Evolutionary conservation across 92 coral and sea anemone genomes (phyloP), one percentile per base, ranked within the genome.

Genomic region (Muricea muricata): DNA sequence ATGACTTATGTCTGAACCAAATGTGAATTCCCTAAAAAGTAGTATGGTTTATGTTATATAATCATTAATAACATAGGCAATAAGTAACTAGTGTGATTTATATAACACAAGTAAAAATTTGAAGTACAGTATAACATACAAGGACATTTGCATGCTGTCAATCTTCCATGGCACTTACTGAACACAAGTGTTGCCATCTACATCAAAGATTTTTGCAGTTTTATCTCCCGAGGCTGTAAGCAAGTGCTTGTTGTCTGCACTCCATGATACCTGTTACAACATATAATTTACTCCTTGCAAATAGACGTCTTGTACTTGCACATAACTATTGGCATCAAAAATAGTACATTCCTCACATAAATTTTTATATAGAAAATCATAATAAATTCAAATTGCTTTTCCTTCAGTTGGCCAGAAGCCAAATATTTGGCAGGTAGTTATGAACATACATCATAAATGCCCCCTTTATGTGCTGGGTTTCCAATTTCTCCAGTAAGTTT

Each of bases 191-290:
- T 89, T 87, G 4, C 82, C 93, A 14, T 66, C 93, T 6, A 94
- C 72, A 84, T 92, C 94, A 97, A 97, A 97, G 39, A 97, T 89
- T 87, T 97, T 97, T 47, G 97, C 93, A 47, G 97, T 93, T 78
- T 92, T 94, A 78, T 97, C 99, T 14, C 90, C 99, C 1, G 99
- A 97, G 25, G 97, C 99, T 86, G 94, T 92, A 25, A 97, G 90
- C 37, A 97, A 54, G 30, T 65, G 85, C 66, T 84, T 89, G 87
- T 94, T 89, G 76, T 97, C 98, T 7, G 86, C 34, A 84, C 99
- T 90, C 95, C 95, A 93, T 17, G 96, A 88, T 12, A 97, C 37
- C 99, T 97, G 63, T 2, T 42, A 41, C 11, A 76, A 23, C 8
- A 34, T n/a, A n/a, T n/a, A n/a, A n/a, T n/a, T n/a, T n/a, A n/a